A percentile compares a stretch with the other conserved stretches of the same genome.
These are phyloP conservation scores for Drosophila simulans DNA, from an alignment of 1,140 invertebrate species.

Conservation along the genomic window DNA sequence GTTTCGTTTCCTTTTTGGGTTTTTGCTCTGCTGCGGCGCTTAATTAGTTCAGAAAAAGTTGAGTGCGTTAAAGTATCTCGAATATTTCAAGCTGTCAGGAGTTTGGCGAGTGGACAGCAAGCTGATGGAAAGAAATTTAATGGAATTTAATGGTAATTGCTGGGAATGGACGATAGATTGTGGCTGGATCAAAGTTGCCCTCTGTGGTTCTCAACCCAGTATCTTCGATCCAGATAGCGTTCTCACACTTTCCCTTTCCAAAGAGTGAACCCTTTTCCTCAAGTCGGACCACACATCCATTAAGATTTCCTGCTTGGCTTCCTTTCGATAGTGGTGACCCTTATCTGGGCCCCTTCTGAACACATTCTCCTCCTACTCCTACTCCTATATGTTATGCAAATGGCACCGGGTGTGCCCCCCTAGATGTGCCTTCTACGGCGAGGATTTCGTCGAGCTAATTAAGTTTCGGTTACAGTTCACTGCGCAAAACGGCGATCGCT, in stretches of 20 bases:
- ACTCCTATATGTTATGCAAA: constrained; percentile 23
- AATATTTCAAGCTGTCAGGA: constrained; percentile 64
- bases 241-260: constrained; percentile 17
- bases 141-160: background rate
- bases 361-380: background rate
- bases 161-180: background rate
- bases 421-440: constrained; percentile 27
- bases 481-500: constrained; percentile 68
- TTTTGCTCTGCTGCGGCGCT: constrained; percentile 31
- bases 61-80: constrained; percentile 49
- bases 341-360: constrained; percentile 42
- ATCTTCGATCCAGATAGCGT: constrained; percentile 12
- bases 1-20: background rate
- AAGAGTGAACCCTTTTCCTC: constrained; percentile 44
- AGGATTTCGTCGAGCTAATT: constrained; percentile 74
- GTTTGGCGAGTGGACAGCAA: constrained; percentile 17
- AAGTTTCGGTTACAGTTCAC: constrained; percentile 81
- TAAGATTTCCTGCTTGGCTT: constrained; percentile 55
- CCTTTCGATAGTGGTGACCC: constrained; percentile 45
- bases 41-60: constrained; percentile 55
- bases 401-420: constrained; percentile 25
- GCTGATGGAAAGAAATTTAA: background rate
- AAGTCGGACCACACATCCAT: constrained; percentile 37
- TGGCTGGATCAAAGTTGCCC: background rate
- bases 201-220: background rate